Evolutionary conservation across 2,888 invertebrate species (phyloP), one percentile per base, ranked within the genome.

Genomic region (Polyommatus iphigenia): DNA sequence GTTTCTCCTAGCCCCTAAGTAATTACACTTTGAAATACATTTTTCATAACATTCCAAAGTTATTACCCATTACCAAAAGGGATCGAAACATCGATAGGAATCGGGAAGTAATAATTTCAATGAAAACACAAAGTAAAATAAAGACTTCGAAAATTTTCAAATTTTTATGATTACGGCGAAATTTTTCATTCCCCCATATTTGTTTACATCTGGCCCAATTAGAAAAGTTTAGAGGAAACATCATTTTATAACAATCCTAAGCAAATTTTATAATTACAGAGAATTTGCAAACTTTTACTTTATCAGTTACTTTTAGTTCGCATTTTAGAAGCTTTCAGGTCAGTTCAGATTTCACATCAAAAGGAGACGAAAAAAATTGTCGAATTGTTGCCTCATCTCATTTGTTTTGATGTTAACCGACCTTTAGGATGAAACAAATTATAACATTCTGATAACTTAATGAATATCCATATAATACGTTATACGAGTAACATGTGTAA

Each of bases 181-280:
- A 71, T 71, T 71, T 32, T 71, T 62, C 62, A 24, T 7, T 18
- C 71, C 36, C 13, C 41, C 72, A 72, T 20, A 41, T 20, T 41
- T 41, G n/a, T 41, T 72, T 41, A 20, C 41, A 72, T 41, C n/a
- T 72, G 41, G 41, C 41, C 72, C 41, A 72, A 72, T 72, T 72
- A 72, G 41, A 41, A 41, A 72, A 72, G 72, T 72, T 72, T 10
- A 3, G 4, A 41, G 41, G n/a, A 41, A 41, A 41, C 72, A 72
- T 62, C 24, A 24, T 62, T 24, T 62, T 20, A 62, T 13, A 62
- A 62, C 24, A 62, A 20, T 72, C 36, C 36, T 72, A 20, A 41
- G n/a, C 41, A 36, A 72, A 72, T 41, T 20, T 41, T 72, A n/a
- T 36, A 72, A 72, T 72, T 72, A 41, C 72, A 41, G 18, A 7